Evolutionary conservation across 2,113 vertebrate genomes (phyloP).

Genomic region (Fregetta grallaria): DNA sequence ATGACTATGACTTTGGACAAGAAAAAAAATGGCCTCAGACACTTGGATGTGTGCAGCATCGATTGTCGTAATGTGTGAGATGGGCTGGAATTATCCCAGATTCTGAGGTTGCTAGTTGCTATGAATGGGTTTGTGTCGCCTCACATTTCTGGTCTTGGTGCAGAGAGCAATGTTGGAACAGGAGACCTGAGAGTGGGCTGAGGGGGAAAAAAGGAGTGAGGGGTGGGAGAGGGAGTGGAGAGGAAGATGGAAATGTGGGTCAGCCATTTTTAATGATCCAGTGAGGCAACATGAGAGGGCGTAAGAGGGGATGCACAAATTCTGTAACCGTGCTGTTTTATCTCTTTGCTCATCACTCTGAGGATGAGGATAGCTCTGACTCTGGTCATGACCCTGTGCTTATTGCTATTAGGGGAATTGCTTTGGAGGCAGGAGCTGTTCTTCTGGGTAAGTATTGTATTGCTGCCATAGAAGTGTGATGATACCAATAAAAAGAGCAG

Average conservation of each 20-base stretch:
- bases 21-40: not conserved
- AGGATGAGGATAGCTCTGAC: not conserved
- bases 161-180: not conserved
- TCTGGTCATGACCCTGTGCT: not conserved
- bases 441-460: not conserved
- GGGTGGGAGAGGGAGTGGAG: too few species aligned
- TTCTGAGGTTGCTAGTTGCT: not conserved
- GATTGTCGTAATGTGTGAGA: rapidly evolving
- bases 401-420: not conserved
- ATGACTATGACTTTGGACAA: not conserved
- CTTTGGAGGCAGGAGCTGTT: not conserved
- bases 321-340: not conserved
- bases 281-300: not conserved
- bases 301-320: not conserved
- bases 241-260: not conserved
- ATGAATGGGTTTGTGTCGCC: not conserved
- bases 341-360: not conserved
- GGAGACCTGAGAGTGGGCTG: not conserved
- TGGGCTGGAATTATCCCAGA: not conserved
- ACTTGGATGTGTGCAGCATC: not conserved
- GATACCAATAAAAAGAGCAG: not conserved
- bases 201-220: not conserved
- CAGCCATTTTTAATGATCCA: not conserved
- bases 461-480: not conserved
- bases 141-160: not conserved